Base-by-base conservation (phyloP, 2,888 invertebrate genomes). In the Creontiades dilutus region DNA sequence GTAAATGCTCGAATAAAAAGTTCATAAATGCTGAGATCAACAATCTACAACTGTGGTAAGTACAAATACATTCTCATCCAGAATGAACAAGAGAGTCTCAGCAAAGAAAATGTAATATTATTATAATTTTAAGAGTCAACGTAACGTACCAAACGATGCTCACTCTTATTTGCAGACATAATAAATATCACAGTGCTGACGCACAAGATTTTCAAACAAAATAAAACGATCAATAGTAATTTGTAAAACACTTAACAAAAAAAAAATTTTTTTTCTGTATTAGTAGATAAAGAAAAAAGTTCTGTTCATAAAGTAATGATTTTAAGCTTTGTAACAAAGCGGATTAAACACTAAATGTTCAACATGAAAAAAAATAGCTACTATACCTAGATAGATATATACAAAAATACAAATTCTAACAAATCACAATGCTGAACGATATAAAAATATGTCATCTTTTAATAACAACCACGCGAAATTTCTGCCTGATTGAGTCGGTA, bases 321-420 rank as follows among this genome's bases (percentile, higher is more conserved):
- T 61, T 68, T 27, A 57, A 78, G 78, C 78, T 78, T 78, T 78
- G 37, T 52, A 61, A 85, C 61, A 61, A 85, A 85, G 85, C 61
- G 27, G 85, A 19, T 76, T 23, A 61, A 88, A 27, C 14, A 76
- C 78, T 78, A 78, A 78, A 61, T 52, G 85, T 86, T 82, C 82
- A 89, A 89, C 89, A 89, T 75, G 89, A 86, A 87, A 90, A 90
- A 88, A 90, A 90, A 90, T 90, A 87, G 90, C 90, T 80, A 68
- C 89, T 90, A 90, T 90, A 90, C 89, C 76, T 90, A 84, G 78
- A 81, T 84, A 82, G 90, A 91, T 90, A 68, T 82, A 90, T 91
- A 91, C 91, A 91, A 91, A 91, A 91, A 91, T 91, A 91, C 91
- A 91, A 91, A 90, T 90, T 91, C 91, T 91, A 91, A 91, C 91